Percentiles rank a stretch among this genome's conserved stretches.
Evolutionary conservation across 2,888 invertebrate species (phyloP).

Genomic region (Panzeria rudis): DNA sequence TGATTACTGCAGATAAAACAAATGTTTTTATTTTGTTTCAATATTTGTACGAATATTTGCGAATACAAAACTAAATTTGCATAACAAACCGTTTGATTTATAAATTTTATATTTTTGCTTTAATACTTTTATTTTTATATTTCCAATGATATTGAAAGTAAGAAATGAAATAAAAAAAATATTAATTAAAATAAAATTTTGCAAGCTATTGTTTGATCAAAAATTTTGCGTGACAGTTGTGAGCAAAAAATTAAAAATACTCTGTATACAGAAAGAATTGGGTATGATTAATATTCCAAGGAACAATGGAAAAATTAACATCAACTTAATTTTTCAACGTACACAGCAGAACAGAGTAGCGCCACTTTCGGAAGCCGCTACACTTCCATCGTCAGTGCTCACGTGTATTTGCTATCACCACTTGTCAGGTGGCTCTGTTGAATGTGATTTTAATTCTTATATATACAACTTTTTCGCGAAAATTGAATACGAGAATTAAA

Average conservation of each 20-base stretch:
- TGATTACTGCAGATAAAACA: slow-evolving; percentile 31
- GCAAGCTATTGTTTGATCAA: slow-evolving; percentile 13
- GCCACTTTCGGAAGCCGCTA: no score
- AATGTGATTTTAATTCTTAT: no score
- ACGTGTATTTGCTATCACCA: no score
- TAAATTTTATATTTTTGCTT: slow-evolving; percentile 28
- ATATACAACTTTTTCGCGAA: no score
- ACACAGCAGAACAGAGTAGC: no score
- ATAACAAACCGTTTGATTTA: slow-evolving; percentile 57
- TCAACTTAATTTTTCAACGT: no score
- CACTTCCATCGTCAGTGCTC: no score
- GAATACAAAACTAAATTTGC: slow-evolving; percentile 38
- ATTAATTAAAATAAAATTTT: slow-evolving; percentile 5
- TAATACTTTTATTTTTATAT: slow-evolving; percentile 12
- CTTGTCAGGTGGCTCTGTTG: no score
- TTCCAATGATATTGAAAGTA: slow-evolving; percentile 21
- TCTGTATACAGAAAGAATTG: no score
- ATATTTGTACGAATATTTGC: slow-evolving; percentile 34
- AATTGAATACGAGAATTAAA: no score
- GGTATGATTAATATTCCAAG: no score
- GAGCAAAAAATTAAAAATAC: not conserved
- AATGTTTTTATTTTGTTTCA: slow-evolving; percentile 24
- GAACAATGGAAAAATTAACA: no score
- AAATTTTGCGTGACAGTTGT: not conserved
- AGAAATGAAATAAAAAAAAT: not conserved